These are phyloP conservation scores for Gyps fulvus DNA, from an alignment of 2,113 vertebrate genomes.

Conservation along the genomic window DNA sequence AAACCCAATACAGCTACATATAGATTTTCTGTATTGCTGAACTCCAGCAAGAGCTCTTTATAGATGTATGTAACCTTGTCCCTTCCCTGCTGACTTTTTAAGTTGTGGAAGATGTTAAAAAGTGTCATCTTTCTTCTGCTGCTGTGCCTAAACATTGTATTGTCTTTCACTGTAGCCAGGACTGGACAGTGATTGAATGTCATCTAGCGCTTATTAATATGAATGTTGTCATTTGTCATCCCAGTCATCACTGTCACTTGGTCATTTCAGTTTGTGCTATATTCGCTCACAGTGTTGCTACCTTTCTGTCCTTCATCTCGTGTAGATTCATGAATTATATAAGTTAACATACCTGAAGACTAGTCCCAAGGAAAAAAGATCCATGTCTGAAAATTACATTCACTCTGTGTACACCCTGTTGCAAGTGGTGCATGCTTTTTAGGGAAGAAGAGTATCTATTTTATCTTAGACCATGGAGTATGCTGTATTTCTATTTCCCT, in stretches of 20 bases:
- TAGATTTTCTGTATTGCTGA: neutral
- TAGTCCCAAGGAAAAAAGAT: neutral
- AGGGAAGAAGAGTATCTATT: neutral
- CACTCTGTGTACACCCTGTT: neutral
- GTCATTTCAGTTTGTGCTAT: conserved; percentile 60
- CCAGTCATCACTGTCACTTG: conserved; percentile 64
- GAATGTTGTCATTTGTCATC: conserved; percentile 71
- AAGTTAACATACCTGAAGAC: neutral
- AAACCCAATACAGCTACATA: no score
- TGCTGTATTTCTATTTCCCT: neutral
- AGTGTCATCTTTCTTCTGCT: neutral
- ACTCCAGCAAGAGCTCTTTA: neutral
- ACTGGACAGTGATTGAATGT: conserved; percentile 69
- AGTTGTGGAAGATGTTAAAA: conserved; percentile 24
- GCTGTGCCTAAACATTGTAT: conserved; percentile 6
- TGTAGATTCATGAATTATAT: neutral
- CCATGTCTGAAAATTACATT: neutral
- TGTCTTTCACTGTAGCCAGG: conserved; percentile 56
- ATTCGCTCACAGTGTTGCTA: neutral
- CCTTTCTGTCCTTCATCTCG: neutral
- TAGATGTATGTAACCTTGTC: neutral
- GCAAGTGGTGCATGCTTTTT: neutral
- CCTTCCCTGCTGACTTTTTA: conserved; percentile 10
- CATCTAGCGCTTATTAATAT: conserved; percentile 51
- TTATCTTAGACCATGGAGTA: neutral